Evolutionary conservation across 2,797 vertebrate genomes (phyloP).

Genomic region (Echiichthys vipera): DNA sequence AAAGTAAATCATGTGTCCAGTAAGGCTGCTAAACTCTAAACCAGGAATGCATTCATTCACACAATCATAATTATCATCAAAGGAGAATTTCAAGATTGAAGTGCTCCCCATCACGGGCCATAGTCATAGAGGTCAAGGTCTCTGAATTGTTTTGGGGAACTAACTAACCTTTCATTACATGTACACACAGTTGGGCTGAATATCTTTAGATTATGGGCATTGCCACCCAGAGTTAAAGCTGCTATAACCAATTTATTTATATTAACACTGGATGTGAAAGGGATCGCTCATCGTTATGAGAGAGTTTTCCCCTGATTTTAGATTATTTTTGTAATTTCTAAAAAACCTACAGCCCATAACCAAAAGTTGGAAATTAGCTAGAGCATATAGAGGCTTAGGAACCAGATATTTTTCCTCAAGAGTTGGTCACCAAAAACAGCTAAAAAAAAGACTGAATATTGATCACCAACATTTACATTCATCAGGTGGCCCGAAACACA

Average conservation of each 20-base stretch:
- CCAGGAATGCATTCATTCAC: constrained; percentile 40
- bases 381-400: neutral
- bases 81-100: constrained; percentile 38
- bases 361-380: neutral
- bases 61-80: constrained; percentile 56
- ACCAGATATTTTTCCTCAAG: neutral
- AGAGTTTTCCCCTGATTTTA: neutral
- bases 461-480: too few species aligned
- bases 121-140: constrained; percentile 39
- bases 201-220: neutral
- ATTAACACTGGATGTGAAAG: neutral
- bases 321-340: too few species aligned
- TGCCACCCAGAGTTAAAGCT: neutral
- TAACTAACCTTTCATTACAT: constrained; percentile 18
- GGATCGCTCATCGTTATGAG: neutral
- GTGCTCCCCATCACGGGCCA: neutral
- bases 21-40: constrained; percentile 46
- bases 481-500: too few species aligned
- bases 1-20: constrained; percentile 58
- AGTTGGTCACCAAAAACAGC: neutral
- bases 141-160: constrained; percentile 3
- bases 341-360: too few species aligned
- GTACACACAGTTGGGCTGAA: neutral
- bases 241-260: neutral
- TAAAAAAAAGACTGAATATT: neutral